Percentiles rank a stretch among this genome's conserved stretches.
phyloP scores from a whole-genome alignment of 2,888 invertebrate species.

The Sinotaia quadrata region DNA sequence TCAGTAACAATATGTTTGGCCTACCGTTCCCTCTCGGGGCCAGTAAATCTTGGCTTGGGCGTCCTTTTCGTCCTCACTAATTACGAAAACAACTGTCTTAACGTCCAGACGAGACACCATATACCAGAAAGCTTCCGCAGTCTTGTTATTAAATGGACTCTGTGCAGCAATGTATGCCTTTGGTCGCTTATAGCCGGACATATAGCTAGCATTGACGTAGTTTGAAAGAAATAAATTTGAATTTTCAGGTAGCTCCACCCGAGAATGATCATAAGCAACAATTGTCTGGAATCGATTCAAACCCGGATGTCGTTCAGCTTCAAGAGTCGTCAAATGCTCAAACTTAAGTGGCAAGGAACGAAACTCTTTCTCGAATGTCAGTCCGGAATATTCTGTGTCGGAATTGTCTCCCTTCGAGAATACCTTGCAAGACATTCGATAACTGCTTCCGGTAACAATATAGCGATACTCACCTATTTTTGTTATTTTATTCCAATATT shows the following conservation, averaged over 20 bases:
- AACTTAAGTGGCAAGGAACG: constrained; percentile 59
- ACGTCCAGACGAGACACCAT: constrained; percentile 74
- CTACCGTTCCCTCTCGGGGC: constrained; percentile 74
- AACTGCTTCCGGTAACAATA: constrained; percentile 53
- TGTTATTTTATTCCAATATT: constrained; percentile 58
- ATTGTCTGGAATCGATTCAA: constrained; percentile 68
- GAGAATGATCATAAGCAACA: constrained; percentile 68
- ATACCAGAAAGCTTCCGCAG: constrained; percentile 74
- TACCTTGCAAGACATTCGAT: constrained; percentile 37
- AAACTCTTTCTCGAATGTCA: constrained; percentile 62
- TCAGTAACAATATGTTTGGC: too few species aligned
- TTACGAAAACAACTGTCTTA: constrained; percentile 73
- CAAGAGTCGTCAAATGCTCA: constrained; percentile 41
- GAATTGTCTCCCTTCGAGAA: constrained; percentile 19
- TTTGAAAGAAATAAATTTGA: too few species aligned
- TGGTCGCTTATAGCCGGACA: constrained; percentile 71
- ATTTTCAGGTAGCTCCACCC: constrained; percentile 63
- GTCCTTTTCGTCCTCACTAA: constrained; percentile 73
- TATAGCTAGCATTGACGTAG: constrained; percentile 67
- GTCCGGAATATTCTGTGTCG: constrained; percentile 17
- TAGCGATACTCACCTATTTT: constrained; percentile 54
- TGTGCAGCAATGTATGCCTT: constrained; percentile 75
- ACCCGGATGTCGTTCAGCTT: constrained; percentile 45
- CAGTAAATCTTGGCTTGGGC: constrained; percentile 93
- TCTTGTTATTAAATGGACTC: constrained; percentile 72